A percentile compares a stretch with the other conserved stretches of the same genome.
Evolutionary conservation across 2,888 invertebrate species (phyloP).

Genomic region (Noctua janthe): DNA sequence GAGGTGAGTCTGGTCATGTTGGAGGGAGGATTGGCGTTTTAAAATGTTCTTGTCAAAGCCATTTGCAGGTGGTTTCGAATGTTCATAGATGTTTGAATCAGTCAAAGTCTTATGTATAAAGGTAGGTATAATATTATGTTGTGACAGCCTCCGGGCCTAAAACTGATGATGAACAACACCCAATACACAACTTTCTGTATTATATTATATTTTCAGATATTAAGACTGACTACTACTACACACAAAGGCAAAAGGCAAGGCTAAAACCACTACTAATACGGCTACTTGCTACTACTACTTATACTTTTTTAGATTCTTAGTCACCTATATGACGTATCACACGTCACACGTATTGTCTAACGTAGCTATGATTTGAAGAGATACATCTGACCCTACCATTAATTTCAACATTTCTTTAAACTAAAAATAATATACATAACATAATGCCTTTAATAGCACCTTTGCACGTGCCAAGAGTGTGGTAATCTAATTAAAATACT

Average conservation of each 20-base stretch:
- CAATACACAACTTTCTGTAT: background rate
- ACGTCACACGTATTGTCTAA: background rate
- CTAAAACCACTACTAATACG: too few species aligned
- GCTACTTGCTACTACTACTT: too few species aligned
- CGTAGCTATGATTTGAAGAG: background rate
- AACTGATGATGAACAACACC: background rate
- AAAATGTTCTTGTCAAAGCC: background rate
- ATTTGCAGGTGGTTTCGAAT: background rate
- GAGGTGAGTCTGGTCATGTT: background rate
- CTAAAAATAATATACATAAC: background rate
- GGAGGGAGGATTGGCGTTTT: background rate
- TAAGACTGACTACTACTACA: too few species aligned
- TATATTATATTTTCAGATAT: background rate
- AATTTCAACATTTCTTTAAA: background rate
- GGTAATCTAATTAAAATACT: background rate
- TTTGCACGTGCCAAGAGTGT: background rate
- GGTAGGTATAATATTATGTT: background rate
- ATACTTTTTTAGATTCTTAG: background rate
- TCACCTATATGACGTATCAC: background rate
- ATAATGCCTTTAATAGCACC: background rate
- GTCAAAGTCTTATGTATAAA: background rate
- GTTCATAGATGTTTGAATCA: background rate
- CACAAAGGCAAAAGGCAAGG: too few species aligned
- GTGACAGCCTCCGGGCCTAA: background rate
- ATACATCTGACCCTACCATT: background rate